phyloP scores from a whole-genome alignment of 2,113 vertebrate species.

The Rhabdomys dilectus region DNA sequence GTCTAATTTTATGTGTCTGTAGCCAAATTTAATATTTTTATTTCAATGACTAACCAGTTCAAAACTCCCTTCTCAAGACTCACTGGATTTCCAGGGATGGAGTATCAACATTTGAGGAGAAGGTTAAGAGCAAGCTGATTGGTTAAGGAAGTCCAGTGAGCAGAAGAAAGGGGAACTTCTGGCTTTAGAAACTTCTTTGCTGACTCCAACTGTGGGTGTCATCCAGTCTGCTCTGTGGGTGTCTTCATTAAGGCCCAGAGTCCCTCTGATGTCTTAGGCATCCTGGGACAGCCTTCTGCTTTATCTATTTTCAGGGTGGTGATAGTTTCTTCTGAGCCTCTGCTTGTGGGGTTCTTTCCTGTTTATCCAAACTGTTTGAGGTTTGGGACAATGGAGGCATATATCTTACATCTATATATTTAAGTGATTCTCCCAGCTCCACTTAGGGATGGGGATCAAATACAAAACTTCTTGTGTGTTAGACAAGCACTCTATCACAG shows the following conservation, averaged over 20 bases:
- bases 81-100: not conserved
- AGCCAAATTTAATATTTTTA: not conserved
- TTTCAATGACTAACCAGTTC: slow-evolving; percentile 1
- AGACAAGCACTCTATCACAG: not conserved
- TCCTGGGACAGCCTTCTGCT: not conserved
- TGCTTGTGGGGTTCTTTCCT: not conserved
- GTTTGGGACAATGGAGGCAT: not conserved
- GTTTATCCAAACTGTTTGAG: not conserved
- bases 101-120: not conserved
- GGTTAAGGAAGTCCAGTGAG: not conserved
- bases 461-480: not conserved
- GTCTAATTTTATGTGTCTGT: not conserved
- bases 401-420: not conserved
- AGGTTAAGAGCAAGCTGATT: not conserved
- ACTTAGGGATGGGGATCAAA: not conserved
- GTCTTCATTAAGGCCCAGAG: not conserved
- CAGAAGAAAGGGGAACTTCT: not conserved
- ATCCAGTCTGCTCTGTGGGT: not conserved
- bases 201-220: not conserved
- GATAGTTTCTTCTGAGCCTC: not conserved
- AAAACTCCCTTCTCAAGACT: not conserved
- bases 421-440: not conserved
- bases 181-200: not conserved
- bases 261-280: not conserved
- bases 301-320: not conserved